phyloP scores from a whole-genome alignment of 2,113 vertebrate species.

The Crypturellus undulatus region DNA sequence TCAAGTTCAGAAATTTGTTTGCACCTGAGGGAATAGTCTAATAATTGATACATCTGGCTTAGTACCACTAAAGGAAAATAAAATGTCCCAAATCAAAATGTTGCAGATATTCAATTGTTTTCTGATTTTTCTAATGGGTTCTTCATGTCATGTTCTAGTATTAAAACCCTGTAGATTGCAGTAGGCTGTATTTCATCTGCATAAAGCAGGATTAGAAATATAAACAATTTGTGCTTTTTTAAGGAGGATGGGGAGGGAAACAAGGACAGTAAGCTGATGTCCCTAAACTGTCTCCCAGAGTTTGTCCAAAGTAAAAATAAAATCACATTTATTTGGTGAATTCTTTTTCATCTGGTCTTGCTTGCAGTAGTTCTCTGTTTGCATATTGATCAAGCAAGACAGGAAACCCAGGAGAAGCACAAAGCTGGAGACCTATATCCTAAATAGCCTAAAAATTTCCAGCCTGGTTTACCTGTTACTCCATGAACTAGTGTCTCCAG shows the following conservation, averaged over 20 bases:
- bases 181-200: background rate
- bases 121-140: background rate
- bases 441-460: background rate
- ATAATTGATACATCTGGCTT: background rate
- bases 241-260: background rate
- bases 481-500: background rate
- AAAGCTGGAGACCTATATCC: fast-evolving
- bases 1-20: background rate
- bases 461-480: background rate
- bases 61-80: background rate
- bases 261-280: background rate
- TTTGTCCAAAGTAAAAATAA: background rate
- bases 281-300: background rate
- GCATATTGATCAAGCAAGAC: background rate
- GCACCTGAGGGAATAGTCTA: background rate
- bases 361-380: background rate
- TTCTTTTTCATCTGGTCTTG: background rate
- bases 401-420: background rate
- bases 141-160: background rate
- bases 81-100: background rate
- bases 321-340: background rate
- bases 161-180: background rate
- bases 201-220: background rate
- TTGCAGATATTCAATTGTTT: background rate
- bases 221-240: background rate